Percentiles rank a stretch among this genome's conserved stretches.
These are phyloP conservation scores for Eulemur coronatus DNA, from an alignment of 2,797 vertebrate species.

Conservation along the genomic window DNA sequence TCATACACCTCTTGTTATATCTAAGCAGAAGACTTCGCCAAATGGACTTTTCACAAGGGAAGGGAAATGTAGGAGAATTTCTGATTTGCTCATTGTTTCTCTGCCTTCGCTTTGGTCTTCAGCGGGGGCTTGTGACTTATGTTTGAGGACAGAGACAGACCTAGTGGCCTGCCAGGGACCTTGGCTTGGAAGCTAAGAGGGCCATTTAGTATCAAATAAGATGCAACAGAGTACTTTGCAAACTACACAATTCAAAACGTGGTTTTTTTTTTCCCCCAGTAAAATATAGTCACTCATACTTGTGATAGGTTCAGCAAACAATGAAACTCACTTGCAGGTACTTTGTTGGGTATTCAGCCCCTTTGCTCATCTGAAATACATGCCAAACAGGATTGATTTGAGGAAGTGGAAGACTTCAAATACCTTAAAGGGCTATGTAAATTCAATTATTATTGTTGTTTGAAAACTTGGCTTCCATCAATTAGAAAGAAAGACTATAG, in stretches of 20 bases:
- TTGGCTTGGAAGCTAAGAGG: not conserved
- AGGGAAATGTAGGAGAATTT: not conserved
- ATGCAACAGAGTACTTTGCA: not conserved
- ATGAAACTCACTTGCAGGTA: not conserved
- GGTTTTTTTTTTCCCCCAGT: not conserved
- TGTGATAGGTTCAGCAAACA: not conserved
- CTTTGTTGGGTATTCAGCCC: not conserved
- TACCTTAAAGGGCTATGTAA: not conserved
- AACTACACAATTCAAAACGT: not conserved
- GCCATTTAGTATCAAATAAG: not conserved
- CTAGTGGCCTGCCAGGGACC: not conserved
- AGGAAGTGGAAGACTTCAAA: not conserved
- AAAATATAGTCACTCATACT: not conserved
- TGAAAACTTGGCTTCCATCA: not conserved
- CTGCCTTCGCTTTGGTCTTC: not conserved
- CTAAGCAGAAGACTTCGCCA: not conserved
- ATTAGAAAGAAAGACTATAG: not conserved
- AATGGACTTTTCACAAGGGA: not conserved
- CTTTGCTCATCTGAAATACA: not conserved
- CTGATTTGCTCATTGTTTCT: not conserved
- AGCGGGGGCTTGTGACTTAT: not conserved
- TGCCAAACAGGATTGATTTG: not conserved
- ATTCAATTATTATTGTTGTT: not conserved
- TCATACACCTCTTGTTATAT: rapidly evolving
- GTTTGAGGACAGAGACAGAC: not conserved